A percentile compares a stretch with the other conserved stretches of the same genome.
phyloP scores from a whole-genome alignment of 2,888 invertebrate species.

The Eristalis pertinax region DNA sequence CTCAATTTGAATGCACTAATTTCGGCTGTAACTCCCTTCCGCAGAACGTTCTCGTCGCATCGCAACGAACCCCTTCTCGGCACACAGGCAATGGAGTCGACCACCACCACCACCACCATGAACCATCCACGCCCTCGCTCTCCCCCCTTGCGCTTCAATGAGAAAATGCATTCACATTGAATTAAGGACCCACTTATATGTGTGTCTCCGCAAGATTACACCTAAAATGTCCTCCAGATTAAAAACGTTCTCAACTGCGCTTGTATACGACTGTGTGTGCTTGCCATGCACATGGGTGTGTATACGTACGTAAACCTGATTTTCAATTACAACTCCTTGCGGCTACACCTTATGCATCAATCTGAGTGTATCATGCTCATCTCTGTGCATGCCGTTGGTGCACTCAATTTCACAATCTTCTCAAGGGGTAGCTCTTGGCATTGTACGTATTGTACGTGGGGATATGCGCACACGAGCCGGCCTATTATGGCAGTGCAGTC shows the following conservation, averaged over 20 bases:
- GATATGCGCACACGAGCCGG: background rate
- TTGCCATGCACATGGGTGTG: background rate
- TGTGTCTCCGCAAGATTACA: constrained; percentile 45
- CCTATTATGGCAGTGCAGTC: background rate
- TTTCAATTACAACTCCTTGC: constrained; percentile 41
- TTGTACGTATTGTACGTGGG: background rate
- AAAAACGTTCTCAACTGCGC: constrained; percentile 14
- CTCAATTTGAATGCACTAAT: background rate
- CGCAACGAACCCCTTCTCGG: background rate
- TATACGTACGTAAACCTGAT: constrained; percentile 6
- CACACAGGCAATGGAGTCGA: background rate
- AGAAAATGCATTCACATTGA: constrained; percentile 51
- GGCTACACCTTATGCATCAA: constrained; percentile 6
- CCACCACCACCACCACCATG: background rate
- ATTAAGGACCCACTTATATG: constrained; percentile 44
- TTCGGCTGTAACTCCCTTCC: background rate
- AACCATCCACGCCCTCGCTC: background rate
- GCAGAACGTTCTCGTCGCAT: background rate
- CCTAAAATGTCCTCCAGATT: constrained; percentile 47
- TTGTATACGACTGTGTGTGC: background rate
- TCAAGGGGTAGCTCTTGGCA: constrained; percentile 42
- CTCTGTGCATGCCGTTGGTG: constrained; percentile 39
- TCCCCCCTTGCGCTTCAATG: constrained; percentile 7
- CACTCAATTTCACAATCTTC: constrained; percentile 54
- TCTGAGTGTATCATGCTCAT: constrained; percentile 18